These are phyloP conservation scores for Oceanites oceanicus DNA, from an alignment of 2,113 vertebrate species.

Conservation along the genomic window DNA sequence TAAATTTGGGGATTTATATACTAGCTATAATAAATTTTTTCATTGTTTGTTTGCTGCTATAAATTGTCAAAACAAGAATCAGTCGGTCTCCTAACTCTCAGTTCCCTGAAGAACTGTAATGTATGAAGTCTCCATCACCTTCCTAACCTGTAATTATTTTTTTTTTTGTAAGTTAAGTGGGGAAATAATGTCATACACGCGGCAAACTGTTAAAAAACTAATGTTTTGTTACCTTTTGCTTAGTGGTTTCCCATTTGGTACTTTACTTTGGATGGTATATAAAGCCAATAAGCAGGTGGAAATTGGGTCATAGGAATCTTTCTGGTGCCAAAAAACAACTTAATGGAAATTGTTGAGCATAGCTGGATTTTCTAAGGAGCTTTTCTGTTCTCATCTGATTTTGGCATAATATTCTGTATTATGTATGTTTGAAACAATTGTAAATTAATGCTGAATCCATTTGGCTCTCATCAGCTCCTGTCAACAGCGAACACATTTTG, in stretches of 20 bases:
- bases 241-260: not conserved
- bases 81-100: rapidly evolving
- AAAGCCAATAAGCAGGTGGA: conserved; percentile 42
- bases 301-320: conserved; percentile 47
- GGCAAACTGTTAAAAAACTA: not conserved
- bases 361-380: conserved; percentile 22
- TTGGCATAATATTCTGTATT: not conserved
- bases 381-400: conserved; percentile 36
- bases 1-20: not conserved
- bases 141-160: not conserved
- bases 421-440: conserved; percentile 10
- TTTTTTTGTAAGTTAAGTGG: not conserved
- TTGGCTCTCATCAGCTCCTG: not conserved
- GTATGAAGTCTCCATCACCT: not conserved
- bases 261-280: not conserved
- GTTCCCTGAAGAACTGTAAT: not conserved
- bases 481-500: not conserved
- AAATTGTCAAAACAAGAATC: not conserved
- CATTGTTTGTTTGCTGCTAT: not conserved
- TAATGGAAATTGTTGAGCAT: conserved; percentile 35
- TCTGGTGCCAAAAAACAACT: conserved; percentile 18
- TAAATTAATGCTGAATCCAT: not conserved
- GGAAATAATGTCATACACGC: not conserved
- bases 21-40: not conserved
- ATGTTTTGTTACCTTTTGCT: not conserved